Evolutionary conservation across 1,140 invertebrate genomes (phyloP), one percentile per base, ranked within the genome.

Genomic region (Orussus abietinus): DNA sequence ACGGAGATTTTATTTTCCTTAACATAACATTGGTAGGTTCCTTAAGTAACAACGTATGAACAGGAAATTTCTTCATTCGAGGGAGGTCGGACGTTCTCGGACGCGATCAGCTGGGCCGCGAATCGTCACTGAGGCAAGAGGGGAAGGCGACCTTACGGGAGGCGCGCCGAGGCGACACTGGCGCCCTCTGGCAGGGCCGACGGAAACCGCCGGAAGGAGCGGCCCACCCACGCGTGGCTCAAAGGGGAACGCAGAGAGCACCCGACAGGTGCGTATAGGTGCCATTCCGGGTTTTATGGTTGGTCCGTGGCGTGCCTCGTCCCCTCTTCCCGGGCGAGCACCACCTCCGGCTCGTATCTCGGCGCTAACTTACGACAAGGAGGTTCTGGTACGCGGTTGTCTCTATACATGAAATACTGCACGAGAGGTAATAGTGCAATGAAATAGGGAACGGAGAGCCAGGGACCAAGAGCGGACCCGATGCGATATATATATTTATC

Each of bases 121-220:
- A n/a, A n/a, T n/a, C n/a, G n/a, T n/a, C n/a, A n/a, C n/a, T n/a
- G n/a, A n/a, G n/a, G n/a, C n/a, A n/a, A n/a, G n/a, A n/a, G n/a
- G n/a, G n/a, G n/a, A n/a, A n/a, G n/a, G n/a, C n/a, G n/a, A n/a
- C n/a, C n/a, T n/a, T n/a, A n/a, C n/a, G n/a, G n/a, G n/a, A n/a
- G n/a, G n/a, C n/a, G n/a, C n/a, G n/a, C n/a, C n/a, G n/a, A n/a
- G n/a, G n/a, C n/a, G n/a, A n/a, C n/a, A n/a, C n/a, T n/a, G n/a
- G n/a, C n/a, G n/a, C n/a, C n/a, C n/a, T n/a, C n/a, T n/a, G n/a
- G n/a, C n/a, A n/a, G n/a, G n/a, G n/a, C n/a, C n/a, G n/a, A n/a
- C n/a, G n/a, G n/a, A n/a, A 58, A 58, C 51, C 50, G 38, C 33
- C 34, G 51, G 44, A 38, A 53, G 43, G 45, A 55, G 45, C 42